Percentiles rank a stretch among this genome's conserved stretches.
Conservation (phyloP, 1,140 invertebrate genomes). For the Reticulitermes speratus region DNA sequence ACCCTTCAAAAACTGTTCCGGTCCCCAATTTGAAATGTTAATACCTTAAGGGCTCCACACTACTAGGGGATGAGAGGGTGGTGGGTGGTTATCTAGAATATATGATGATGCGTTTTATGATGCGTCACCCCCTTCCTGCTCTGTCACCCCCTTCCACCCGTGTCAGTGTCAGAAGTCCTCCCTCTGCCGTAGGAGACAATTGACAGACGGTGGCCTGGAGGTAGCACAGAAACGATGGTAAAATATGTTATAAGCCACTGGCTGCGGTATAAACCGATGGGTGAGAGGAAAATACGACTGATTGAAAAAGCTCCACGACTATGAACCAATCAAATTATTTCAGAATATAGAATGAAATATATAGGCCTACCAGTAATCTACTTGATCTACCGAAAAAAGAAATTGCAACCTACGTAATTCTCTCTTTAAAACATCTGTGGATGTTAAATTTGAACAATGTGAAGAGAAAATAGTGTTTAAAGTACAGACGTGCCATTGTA, state of each 20-base stretch:
- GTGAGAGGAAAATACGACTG: not conserved
- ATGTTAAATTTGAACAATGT: not conserved
- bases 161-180: conserved; percentile 21
- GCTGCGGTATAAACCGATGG: not conserved
- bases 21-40: conserved; percentile 34
- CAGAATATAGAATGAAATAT: conserved; percentile 1
- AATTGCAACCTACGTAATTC: not conserved
- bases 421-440: not conserved
- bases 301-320: not conserved
- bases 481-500: not conserved
- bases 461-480: not conserved
- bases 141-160: conserved; percentile 9
- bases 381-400: not conserved
- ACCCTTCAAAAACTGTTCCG: conserved; percentile 30
- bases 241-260: not conserved
- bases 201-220: conserved; percentile 1
- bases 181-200: not conserved
- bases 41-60: conserved; percentile 30
- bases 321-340: not conserved
- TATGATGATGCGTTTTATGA: conserved; percentile 33
- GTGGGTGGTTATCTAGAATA: conserved; percentile 22
- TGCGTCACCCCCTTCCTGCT: conserved; percentile 28
- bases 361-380: not conserved
- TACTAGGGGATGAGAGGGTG: not conserved
- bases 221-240: not conserved